Base-by-base conservation (phyloP, 1,140 invertebrate genomes). In the Pogonognathellus flavescens region DNA sequence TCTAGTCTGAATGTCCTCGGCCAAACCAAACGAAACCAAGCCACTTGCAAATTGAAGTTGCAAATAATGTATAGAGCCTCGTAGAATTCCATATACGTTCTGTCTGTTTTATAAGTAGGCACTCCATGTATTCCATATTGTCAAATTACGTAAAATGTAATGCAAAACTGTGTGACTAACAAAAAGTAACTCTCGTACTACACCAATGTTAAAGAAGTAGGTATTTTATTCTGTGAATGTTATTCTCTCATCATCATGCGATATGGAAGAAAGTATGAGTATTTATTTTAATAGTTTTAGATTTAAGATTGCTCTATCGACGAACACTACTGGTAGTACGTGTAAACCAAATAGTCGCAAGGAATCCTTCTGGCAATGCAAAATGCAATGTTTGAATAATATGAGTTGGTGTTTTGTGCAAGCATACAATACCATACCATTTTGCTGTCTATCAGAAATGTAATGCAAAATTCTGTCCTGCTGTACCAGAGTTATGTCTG, bases 1-100 rank as follows among this genome's bases (percentile, higher is more conserved):
- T 14, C 31, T 41, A 41, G 2, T 25, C 62, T 31, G 70, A 76
- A 76, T 76, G 70, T 76, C 70, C 70, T 76, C 70, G 70, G 31
- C n/a, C 22, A 76, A 50, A 41, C 31, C 31, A 1, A 41, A 41
- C 16, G 14, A 49, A 76, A 76, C 0, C 18, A 66, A 66, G 25
- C 62, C 62, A 66, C 70, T 76, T 76, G 70, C 70, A 76, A 76
- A 76, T 49, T 76, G 70, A 76, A 76, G 70, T 76, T 76, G 70
- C 70, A 76, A 76, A 76, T 76, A 55, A 14, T 66, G 14, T 66
- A 66, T 66, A 25, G 20, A 20, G 62, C 20, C 22, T 66, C 22
- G 31, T 3, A 41, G 53, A 5, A 57, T 13, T n/a, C 53, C 53
- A n/a, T 57, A 57, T 57, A 57, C 3, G 53, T 9, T 4, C 1